Base-by-base conservation (phyloP, 2,113 vertebrate genomes). In the Dissostichus mawsoni region DNA sequence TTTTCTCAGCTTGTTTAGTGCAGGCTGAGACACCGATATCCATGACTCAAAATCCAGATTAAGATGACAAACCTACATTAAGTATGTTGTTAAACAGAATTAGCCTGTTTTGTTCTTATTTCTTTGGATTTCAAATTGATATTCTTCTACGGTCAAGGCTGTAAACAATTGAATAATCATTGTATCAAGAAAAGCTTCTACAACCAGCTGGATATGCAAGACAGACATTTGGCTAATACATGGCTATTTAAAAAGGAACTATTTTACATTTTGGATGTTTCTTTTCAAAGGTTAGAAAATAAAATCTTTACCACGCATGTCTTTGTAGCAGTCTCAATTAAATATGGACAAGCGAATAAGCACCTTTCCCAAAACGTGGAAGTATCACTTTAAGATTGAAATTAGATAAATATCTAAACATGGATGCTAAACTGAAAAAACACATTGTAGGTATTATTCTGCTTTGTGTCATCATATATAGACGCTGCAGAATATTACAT, bases 31-130 rank as follows among this genome's bases (percentile, higher is more conserved):
- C 56, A 29, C 53, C 29, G n/a, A 58, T 82, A 58, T 83, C 17
- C 47, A 56, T 66, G 62, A 41, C 53, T 58, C 8, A 53, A 50
- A 72, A 77, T 33, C 44, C 36, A 71, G 2, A 84, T 74, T 65
- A 53, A 20, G 13, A 71, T 14, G 63, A 29, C 17, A 79, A 80
- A 56, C 23, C 3, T 17, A n/a, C 55, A 75, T 80, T 52, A 29
- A 55, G 9, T 25, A 18, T 47, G 50, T 5, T 63, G 41, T 23
- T 23, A 3, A n/a, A 23, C 3, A 66, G 13, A 55, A 20, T 59
- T 64, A 44, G 18, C 33, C 53, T 36, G 52, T 48, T 18, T 3
- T 6, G 12, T 33, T 69, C 20, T 14, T 63, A 41, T 74, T 53
- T 47, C 14, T 48, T 13, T 1, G 17, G 8, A 2, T 1, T 7